Conservation (phyloP, 1,140 invertebrate species). For the Bombus waltoni region DNA sequence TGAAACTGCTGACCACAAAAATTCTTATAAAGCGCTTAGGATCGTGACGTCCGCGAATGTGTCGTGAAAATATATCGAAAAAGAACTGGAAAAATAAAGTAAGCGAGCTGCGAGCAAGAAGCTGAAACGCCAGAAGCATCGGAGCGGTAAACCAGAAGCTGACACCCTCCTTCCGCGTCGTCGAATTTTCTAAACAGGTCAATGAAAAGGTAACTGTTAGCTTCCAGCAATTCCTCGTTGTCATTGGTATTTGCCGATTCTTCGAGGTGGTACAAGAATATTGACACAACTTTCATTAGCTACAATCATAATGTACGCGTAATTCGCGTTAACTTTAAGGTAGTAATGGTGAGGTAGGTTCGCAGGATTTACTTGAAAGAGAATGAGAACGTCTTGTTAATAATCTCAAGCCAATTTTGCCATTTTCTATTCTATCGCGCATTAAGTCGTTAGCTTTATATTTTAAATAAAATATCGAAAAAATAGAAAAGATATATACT, state of each 20-base stretch:
- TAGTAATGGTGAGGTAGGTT: not conserved
- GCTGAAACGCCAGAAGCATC: not conserved
- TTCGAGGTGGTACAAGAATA: not conserved
- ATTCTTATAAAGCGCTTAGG: constrained; percentile 25
- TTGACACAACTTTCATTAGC: not conserved
- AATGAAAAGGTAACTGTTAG: not conserved
- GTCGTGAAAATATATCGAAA: not conserved
- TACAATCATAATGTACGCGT: not conserved
- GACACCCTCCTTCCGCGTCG: not conserved
- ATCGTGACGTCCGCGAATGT: constrained; percentile 3
- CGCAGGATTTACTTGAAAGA: not conserved
- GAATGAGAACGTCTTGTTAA: not conserved
- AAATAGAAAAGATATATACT: too few relatives aligned
- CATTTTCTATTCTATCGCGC: too few relatives aligned
- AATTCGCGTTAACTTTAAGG: not conserved
- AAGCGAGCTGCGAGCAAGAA: not conserved
- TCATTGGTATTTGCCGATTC: not conserved
- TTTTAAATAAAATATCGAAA: too few relatives aligned
- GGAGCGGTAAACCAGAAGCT: constrained; percentile 8
- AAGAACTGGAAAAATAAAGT: constrained; percentile 30
- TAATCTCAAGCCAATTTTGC: not conserved
- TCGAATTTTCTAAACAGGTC: constrained; percentile 1
- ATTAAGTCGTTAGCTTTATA: too few relatives aligned
- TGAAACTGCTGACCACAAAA: constrained; percentile 30
- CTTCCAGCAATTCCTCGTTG: not conserved